phyloP scores from a whole-genome alignment of 2,888 invertebrate genomes.

The Thysanoteuthis rhombus region DNA sequence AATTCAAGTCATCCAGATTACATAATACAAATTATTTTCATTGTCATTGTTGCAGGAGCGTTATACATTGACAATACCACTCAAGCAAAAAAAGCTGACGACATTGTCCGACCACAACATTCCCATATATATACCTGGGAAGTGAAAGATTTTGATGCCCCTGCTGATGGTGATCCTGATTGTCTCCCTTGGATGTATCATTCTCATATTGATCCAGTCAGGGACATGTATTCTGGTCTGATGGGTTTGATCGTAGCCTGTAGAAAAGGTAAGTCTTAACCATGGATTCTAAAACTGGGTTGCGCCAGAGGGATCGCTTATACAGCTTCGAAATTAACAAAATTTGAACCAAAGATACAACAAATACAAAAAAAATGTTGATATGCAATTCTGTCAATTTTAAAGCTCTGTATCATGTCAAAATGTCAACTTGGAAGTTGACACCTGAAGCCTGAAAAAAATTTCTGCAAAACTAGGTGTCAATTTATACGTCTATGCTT shows the following conservation, averaged over 20 bases:
- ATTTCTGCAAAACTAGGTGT: no score
- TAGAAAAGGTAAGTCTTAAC: constrained; percentile 39
- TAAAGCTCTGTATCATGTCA: no score
- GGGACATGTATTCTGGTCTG: constrained; percentile 33
- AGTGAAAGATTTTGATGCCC: constrained; percentile 27
- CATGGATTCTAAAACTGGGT: no score
- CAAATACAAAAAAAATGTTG: no score
- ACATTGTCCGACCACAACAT: not conserved
- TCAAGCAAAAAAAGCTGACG: not conserved
- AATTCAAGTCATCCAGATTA: not conserved
- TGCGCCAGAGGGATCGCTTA: no score
- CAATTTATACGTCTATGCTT: no score
- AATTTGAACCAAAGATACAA: no score
- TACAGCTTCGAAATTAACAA: no score
- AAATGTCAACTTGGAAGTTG: no score
- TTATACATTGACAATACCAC: not conserved
- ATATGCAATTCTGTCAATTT: no score
- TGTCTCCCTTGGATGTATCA: constrained; percentile 34
- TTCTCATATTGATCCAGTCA: constrained; percentile 35
- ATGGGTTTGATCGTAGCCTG: constrained; percentile 32
- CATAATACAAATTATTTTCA: not conserved
- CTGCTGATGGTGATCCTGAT: constrained; percentile 32
- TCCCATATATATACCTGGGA: constrained; percentile 29
- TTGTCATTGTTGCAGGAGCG: not conserved
- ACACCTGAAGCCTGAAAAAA: no score